Base-by-base conservation (phyloP, 2,797 vertebrate species). In the Peromyscus eremicus region DNA sequence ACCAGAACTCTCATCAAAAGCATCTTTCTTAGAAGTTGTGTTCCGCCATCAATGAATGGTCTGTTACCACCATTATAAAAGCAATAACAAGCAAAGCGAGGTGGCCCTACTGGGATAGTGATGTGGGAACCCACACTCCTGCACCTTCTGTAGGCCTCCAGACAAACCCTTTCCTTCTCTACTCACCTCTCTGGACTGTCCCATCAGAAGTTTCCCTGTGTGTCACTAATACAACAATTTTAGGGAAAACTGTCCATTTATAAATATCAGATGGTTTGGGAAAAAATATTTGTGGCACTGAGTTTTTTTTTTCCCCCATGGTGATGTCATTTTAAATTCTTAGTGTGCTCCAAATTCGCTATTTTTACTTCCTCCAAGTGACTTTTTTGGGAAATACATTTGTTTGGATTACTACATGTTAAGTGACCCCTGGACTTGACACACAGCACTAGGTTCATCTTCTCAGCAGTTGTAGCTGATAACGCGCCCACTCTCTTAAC, bases 281-380 rank as follows among this genome's bases (percentile, higher is more conserved):
- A 94, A 95, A 96, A 97, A 97, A 97, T 93, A 97, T 95, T 97
- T 97, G 98, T 95, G 98, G 97, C 98, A 98, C 98, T 98, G 97
- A 98, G 40, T 66, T 86, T 83, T 92, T 80, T 82, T 77, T 98
- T 98, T 96, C 97, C 96, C 92, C 98, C 97, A 98, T 98, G 98
- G 98, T 99, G 99, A 99, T 99, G 99, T 99, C 98, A 99, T 98
- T 98, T 98, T 96, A 98, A 98, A 99, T 99, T 98, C 98, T 99
- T 99, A 98, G 98, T 98, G 57, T 98, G 98, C 98, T 98, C 98
- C 98, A 98, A 96, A 98, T 98, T 98, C 98, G 98, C 99, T 99
- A 99, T 99, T 99, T 99, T 99, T 99, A 98, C 98, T 98, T 98
- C 97, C 98, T 97, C 98, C 98, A 97, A 98, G 97, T 98, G 98